Conservation (phyloP, 2,797 vertebrate species). For the Lagorchestes hirsutus region DNA sequence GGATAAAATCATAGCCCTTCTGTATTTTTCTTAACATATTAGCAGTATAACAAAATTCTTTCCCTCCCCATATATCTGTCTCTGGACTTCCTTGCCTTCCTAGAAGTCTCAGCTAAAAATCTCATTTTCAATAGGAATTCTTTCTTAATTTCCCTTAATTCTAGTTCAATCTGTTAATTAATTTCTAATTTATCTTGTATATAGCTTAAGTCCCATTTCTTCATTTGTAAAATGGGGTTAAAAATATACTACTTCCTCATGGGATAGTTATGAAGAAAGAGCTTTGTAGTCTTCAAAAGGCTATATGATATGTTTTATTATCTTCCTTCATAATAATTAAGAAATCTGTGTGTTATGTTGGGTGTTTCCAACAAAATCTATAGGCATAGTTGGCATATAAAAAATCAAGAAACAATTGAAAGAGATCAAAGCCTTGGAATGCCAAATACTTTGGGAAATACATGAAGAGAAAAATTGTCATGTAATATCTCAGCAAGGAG, state of each 20-base stretch:
- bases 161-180: no score
- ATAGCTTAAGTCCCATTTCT: neutral
- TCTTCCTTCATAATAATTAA: neutral
- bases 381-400: neutral
- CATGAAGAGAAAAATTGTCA: neutral
- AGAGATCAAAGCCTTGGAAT: no score
- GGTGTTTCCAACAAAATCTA: neutral
- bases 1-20: neutral
- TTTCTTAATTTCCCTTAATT: no score
- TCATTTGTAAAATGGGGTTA: neutral
- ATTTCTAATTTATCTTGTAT: no score
- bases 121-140: no score
- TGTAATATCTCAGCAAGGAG: neutral
- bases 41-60: neutral
- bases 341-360: neutral
- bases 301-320: neutral
- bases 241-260: neutral
- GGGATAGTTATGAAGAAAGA: neutral
- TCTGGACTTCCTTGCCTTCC: no score
- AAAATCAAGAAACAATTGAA: neutral
- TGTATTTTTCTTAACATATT: neutral
- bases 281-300: neutral
- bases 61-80: no score
- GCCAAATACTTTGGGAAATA: neutral
- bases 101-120: no score